A percentile compares a stretch with the other conserved stretches of the same genome.
Conservation (phyloP, 2,797 vertebrate genomes). For the Caiman crocodilus region DNA sequence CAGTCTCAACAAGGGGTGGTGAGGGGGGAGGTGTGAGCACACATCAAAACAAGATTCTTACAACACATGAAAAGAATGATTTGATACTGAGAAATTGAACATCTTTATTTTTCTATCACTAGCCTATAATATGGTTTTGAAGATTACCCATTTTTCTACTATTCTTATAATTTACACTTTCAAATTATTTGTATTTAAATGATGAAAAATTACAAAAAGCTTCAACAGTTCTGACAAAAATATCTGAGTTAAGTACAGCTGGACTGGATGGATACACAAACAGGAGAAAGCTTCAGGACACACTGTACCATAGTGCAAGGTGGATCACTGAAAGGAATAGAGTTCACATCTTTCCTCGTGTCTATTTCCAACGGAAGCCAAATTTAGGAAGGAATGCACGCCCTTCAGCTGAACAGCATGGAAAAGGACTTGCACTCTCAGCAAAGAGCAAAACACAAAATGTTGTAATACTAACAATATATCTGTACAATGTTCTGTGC, state of each 20-base stretch:
- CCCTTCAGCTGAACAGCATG: slow-evolving; percentile 75
- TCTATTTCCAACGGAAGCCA: slow-evolving; percentile 76
- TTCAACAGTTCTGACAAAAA: neutral
- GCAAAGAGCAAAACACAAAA: slow-evolving; percentile 45
- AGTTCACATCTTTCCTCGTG: slow-evolving; percentile 56
- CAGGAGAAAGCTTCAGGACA: slow-evolving; percentile 52
- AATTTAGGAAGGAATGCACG: slow-evolving; percentile 84
- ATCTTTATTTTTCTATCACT: neutral
- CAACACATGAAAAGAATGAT: neutral
- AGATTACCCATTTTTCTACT: neutral
- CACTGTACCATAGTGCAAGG: slow-evolving; percentile 37
- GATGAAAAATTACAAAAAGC: neutral
- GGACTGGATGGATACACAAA: neutral
- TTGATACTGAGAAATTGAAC: neutral
- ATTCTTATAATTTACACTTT: neutral
- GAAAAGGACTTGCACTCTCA: slow-evolving; percentile 38
- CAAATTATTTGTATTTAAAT: neutral
- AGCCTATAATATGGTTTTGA: neutral
- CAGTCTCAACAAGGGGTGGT: too few species aligned
- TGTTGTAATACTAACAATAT: neutral
- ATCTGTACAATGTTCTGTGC: neutral
- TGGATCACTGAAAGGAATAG: slow-evolving; percentile 36
- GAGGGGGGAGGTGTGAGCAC: too few species aligned
- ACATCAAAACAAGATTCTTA: neutral
- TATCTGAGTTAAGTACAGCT: neutral